Base-by-base conservation (phyloP, 2,888 invertebrate species). In the Ochlodes sylvanus region DNA sequence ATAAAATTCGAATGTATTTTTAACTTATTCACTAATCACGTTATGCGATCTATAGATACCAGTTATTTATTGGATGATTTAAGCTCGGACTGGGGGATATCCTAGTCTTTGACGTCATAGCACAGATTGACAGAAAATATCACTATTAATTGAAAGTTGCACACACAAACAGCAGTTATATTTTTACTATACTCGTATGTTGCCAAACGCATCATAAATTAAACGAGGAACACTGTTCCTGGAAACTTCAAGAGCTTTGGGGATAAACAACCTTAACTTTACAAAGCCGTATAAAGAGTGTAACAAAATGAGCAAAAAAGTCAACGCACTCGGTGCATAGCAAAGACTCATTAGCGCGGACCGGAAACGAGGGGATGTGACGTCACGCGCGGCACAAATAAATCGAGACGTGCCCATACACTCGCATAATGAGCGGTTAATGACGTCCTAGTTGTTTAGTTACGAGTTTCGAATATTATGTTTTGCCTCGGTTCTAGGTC, bases 341-440 rank as follows among this genome's bases (percentile, higher is more conserved):
- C 32, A 7, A n/a, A 47, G 64, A 52, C 52, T 64, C 64, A 64
- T 64, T 57, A 64, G 47, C 57, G 57, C 57, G 52, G 38, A 44
- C 78, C 80, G 69, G 69, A 71, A 79, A 74, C 72, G 69, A 78
- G 77, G 75, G 58, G 60, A 47, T 56, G 55, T 68, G 79, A 80
- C 79, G 83, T 81, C 82, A 79, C 72, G 71, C 76, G 66, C 72
- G 69, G 57, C 75, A 79, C 80, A 61, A 81, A 82, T 80, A 81
- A 81, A 79, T 77, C 77, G 73, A 73, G 77, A 79, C 75, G 71
- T 72, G 66, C 68, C 69, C 77, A 73, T 76, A 76, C 73, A 70
- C 73, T 77, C 75, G 77, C 79, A 74, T 76, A 75, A 77, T 78
- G 78, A 77, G 79, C 76, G 74, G 70, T 76, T 79, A 81, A 81